phyloP scores from a whole-genome alignment of 1,140 invertebrate species.

The Trichonephila clavipes region DNA sequence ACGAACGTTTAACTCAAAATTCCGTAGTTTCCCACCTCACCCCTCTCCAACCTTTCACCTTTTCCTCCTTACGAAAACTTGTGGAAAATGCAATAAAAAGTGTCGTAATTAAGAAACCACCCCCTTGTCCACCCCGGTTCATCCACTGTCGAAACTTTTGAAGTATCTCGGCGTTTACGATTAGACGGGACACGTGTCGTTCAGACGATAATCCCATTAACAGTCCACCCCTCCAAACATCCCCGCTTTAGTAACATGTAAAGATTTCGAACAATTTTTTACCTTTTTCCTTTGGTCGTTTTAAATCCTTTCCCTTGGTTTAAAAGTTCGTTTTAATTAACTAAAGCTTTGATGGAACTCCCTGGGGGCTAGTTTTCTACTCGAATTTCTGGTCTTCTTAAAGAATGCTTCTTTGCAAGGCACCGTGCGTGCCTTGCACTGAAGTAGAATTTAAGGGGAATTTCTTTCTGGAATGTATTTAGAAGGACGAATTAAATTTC shows the following conservation, averaged over 20 bases:
- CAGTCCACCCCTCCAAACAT: not conserved
- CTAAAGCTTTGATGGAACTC: conserved; percentile 51
- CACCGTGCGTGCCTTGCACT: not conserved
- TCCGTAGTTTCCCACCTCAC: not conserved
- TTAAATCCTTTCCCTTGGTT: conserved; percentile 57
- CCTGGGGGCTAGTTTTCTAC: conserved; percentile 23
- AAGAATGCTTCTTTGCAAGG: conserved; percentile 5
- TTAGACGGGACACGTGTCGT: conserved; percentile 56
- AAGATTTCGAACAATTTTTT: conserved; percentile 42
- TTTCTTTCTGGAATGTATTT: not conserved
- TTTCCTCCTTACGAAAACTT: not conserved
- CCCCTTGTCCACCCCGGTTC: not conserved
- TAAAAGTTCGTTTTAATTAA: conserved; percentile 68
- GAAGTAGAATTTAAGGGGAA: not conserved
- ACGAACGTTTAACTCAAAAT: not conserved
- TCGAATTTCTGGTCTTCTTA: not conserved
- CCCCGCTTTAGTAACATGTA: not conserved
- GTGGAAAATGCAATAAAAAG: conserved; percentile 35
- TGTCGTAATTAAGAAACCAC: conserved; percentile 60
- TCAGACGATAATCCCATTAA: conserved; percentile 57
- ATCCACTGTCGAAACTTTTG: conserved; percentile 60
- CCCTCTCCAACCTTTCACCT: conserved; percentile 21
- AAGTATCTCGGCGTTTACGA: conserved; percentile 54
- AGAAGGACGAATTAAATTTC: not conserved
- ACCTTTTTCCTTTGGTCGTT: not conserved